Evolutionary conservation across 2,113 vertebrate genomes (phyloP).

Genomic region (Sylvia atricapilla): DNA sequence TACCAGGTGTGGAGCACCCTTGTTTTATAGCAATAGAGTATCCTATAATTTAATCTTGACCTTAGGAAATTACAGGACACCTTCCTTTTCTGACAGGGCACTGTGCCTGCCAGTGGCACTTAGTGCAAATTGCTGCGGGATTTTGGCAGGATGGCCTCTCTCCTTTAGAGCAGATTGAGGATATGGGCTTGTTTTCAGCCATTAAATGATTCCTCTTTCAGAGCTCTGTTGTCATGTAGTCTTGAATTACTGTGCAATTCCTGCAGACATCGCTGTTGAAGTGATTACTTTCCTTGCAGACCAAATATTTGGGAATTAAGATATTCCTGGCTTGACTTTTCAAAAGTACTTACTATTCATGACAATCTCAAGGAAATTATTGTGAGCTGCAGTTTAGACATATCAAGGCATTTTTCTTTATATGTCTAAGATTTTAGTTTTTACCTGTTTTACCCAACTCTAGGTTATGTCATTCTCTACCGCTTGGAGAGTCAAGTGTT

Average conservation of each 20-base stretch:
- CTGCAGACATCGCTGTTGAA: neutral
- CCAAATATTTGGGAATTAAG: neutral
- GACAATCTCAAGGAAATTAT: neutral
- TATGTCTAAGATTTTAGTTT: neutral
- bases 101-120: neutral
- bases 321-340: neutral
- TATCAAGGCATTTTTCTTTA: neutral
- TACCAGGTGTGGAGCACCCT: neutral
- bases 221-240: neutral
- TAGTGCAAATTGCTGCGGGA: neutral
- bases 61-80: neutral
- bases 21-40: neutral
- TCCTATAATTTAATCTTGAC: neutral
- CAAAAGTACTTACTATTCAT: neutral
- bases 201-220: neutral
- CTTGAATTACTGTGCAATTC: neutral
- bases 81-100: neutral
- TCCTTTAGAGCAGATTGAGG: neutral
- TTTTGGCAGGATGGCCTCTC: neutral
- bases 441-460: neutral
- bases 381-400: neutral
- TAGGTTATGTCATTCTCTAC: neutral
- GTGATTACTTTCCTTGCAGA: neutral
- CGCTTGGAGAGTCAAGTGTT: neutral
- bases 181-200: neutral